phyloP scores from a whole-genome alignment of 2,797 vertebrate genomes.

The Galaxias olidus region DNA sequence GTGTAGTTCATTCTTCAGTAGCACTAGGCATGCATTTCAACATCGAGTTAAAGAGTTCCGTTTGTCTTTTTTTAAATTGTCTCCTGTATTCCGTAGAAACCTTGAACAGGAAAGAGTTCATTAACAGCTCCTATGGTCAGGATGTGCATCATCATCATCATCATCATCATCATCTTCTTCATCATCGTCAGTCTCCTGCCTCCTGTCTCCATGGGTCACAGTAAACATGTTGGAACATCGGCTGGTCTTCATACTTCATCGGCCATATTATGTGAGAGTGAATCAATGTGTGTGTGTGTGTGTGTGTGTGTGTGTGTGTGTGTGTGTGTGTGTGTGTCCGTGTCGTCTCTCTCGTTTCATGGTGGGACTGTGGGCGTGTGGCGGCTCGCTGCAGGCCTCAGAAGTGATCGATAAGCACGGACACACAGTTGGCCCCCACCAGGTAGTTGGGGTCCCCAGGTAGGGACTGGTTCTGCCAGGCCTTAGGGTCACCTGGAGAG shows the following conservation, averaged over 20 bases:
- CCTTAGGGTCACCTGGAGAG: slow-evolving; percentile 93
- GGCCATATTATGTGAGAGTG: neutral
- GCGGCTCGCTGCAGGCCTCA: slow-evolving; percentile 74
- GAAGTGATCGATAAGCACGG: slow-evolving; percentile 98
- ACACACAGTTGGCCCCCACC: slow-evolving; percentile 98
- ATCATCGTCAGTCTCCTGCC: slow-evolving; percentile 46
- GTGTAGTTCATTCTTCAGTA: slow-evolving; percentile 54
- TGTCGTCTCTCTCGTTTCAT: slow-evolving; percentile 52
- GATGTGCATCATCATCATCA: neutral
- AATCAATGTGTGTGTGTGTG: neutral
- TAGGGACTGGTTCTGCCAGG: slow-evolving; percentile 98
- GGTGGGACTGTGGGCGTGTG: slow-evolving; percentile 80
- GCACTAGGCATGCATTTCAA: slow-evolving; percentile 75
- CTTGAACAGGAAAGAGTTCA: slow-evolving; percentile 48
- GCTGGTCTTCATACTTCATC: neutral
- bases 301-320: slow-evolving; percentile 14
- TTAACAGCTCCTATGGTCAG: slow-evolving; percentile 29
- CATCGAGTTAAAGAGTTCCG: slow-evolving; percentile 66
- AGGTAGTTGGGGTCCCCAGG: slow-evolving; percentile 98
- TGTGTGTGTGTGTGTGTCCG: slow-evolving; percentile 16
- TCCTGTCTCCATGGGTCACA: slow-evolving; percentile 43
- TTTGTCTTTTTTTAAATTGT: slow-evolving; percentile 46
- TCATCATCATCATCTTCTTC: slow-evolving; percentile 35
- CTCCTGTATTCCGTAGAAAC: slow-evolving; percentile 64
- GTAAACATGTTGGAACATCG: slow-evolving; percentile 32